Base-by-base conservation (phyloP, 2,888 invertebrate genomes). In the Andricus curvator region DNA sequence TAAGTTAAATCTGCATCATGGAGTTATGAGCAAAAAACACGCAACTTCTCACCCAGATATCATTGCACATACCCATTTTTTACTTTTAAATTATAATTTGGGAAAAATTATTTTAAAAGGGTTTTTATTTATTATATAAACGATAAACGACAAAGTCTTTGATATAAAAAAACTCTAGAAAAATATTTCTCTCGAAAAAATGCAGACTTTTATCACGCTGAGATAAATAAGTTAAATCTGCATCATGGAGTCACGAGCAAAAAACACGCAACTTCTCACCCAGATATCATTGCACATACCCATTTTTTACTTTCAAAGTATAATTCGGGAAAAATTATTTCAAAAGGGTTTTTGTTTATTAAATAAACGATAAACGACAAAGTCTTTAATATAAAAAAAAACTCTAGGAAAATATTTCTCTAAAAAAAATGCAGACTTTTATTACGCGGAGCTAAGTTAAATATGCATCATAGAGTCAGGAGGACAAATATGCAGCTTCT, bases 161-260 rank as follows among this genome's bases (percentile, higher is more conserved):
- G 1, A 44, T 15, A 4, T 44, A 4, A 15, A 44, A 44, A 41
- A 41, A 4, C 3, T 4, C 48, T 48, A 48, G 17, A 4, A 3
- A 48, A 17, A 17, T 15, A 4, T 48, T 48, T 48, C 48, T 5
- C 17, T 15, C 4, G 17, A 17, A 17, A 48, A 17, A 41, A 41
- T 33, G 56, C 56, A 56, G 33, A 74, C 56, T 74, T 56, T 74
- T 74, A 74, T 74, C 56, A 56, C 70, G 20, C 51, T n/a, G 15
- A 70, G 56, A 51, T 70, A 74, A 74, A 56, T 56, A 56, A 74
- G 56, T 74, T n/a, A 56, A 74, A 74, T 56, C 51, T 33, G 70
- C 70, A 74, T 74, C 33, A 74, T 51, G n/a, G 20, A 51, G 51
- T 56, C 51, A 56, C 33, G 33, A 29, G 17, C 2, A 33, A 51